Conservation (phyloP, 2,888 invertebrate genomes). For the Actias luna region DNA sequence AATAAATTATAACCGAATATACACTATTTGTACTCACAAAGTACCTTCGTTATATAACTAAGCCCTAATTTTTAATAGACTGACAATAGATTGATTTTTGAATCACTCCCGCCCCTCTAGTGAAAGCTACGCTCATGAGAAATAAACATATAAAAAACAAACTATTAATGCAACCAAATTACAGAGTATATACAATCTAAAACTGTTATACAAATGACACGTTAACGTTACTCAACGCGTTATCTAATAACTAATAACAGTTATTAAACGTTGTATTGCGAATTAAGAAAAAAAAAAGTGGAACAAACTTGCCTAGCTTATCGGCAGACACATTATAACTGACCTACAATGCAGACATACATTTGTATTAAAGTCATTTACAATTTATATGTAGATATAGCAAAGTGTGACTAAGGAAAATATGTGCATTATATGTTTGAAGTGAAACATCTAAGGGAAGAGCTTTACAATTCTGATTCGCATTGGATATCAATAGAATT, state of each 20-base stretch:
- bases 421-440: too few relatives aligned
- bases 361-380: background rate
- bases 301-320: background rate
- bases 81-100: too few relatives aligned
- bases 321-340: background rate
- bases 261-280: conserved; percentile 16
- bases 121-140: too few relatives aligned
- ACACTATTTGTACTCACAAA: too few relatives aligned
- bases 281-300: background rate
- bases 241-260: conserved; percentile 21
- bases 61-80: too few relatives aligned
- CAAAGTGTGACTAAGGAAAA: too few relatives aligned
- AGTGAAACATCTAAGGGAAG: too few relatives aligned
- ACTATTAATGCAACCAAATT: background rate
- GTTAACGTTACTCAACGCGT: conserved; percentile 19
- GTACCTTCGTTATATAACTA: too few relatives aligned
- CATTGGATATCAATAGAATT: too few relatives aligned
- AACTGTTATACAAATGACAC: conserved; percentile 9
- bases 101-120: too few relatives aligned
- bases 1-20: too few relatives aligned
- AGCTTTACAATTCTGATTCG: too few relatives aligned
- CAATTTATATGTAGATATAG: background rate
- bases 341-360: background rate
- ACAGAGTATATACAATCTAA: background rate
- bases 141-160: background rate